Base-by-base conservation (phyloP, 2,888 invertebrate genomes). In the Stenodera caucasica region DNA sequence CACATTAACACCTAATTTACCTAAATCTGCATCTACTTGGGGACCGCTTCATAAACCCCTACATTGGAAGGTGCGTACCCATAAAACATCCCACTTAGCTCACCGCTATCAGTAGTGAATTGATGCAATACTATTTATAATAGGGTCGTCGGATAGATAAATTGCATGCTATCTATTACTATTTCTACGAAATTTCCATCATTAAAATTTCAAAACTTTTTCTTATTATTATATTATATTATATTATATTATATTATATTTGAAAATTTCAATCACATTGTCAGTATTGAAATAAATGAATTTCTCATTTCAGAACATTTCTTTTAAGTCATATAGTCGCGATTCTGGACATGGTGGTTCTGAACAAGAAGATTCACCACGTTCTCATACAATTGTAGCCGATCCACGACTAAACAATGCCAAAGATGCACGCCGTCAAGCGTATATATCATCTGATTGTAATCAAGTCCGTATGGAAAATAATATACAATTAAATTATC, bases 301-400 rank as follows among this genome's bases (percentile, higher is more conserved):
- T 37, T 58, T 63, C 62, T 68, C 72, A 76, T 80, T 81, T 71
- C 90, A 91, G 90, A 90, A 90, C 89, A 90, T 89, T 88, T 90
- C 90, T 88, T 90, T 90, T 90, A 90, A 90, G 80, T 89, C 89
- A 70, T 89, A 85, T 76, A 86, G 85, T 67, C 84, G 86, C 64
- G 86, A 86, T 77, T 85, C 86, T 50, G 85, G 86, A 65, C 85
- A 86, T 81, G 82, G 88, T 76, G 82, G 88, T 78, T 84, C 86
- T 77, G 79, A 87, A 83, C 82, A 90, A 82, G 81, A 86, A 82
- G 82, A 90, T 81, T 82, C 90, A 77, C 84, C 89, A 73, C 81
- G 89, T 81, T 82, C 87, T 77, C 77, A 81, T 82, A 81, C 81
- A 55, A 78, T 82, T 62, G 77, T 83, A 62, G 70, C 76, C 53